Conservation (phyloP, 2,797 vertebrate genomes). For the Brachyalestes nurse region DNA sequence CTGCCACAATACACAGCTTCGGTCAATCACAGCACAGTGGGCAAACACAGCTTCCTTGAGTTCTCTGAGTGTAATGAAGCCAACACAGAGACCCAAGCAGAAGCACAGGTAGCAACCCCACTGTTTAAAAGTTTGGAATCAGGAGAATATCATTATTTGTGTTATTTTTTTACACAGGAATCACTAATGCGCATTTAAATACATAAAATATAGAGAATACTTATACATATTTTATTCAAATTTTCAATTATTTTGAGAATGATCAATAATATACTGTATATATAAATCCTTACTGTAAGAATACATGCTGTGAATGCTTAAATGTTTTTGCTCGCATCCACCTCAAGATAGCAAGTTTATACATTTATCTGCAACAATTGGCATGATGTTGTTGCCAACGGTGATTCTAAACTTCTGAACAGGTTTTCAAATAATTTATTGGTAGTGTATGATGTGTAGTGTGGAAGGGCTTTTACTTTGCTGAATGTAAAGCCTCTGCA, state of each 20-base stretch:
- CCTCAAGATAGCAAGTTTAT: no score
- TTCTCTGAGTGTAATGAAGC: constrained; percentile 23
- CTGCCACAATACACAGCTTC: constrained; percentile 7
- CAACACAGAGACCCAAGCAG: background rate
- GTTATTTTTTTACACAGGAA: no score
- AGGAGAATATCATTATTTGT: no score
- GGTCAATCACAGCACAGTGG: background rate
- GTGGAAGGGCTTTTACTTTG: background rate
- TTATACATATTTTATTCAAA: no score
- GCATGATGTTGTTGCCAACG: background rate
- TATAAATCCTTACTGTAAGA: no score
- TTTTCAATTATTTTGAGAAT: no score
- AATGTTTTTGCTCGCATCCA: no score
- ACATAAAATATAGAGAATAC: no score
- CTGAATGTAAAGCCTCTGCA: background rate
- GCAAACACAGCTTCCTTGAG: background rate
- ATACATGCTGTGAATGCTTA: no score
- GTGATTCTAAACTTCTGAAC: background rate
- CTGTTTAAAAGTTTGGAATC: background rate
- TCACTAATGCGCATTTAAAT: background rate
- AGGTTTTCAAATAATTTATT: background rate
- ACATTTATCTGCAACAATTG: no score
- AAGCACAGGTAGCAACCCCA: background rate
- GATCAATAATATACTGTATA: no score
- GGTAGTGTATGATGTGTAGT: constrained; percentile 1